These are phyloP conservation scores for Tetheella fluctuosa DNA, from an alignment of 2,888 invertebrate species.

Conservation along the genomic window DNA sequence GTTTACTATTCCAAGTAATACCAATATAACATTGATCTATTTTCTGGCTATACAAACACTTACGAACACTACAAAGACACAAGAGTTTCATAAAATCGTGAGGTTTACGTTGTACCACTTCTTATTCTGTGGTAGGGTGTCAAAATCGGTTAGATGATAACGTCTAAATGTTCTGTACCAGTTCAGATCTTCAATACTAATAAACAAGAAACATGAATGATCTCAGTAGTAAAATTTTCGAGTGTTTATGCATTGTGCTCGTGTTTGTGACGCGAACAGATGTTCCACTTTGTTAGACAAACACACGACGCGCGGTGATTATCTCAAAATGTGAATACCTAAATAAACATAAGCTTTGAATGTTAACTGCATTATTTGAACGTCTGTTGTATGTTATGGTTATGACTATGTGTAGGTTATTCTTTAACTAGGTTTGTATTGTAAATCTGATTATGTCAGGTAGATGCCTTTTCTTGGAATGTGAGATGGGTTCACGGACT, in stretches of 20 bases:
- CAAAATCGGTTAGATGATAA: neutral
- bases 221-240: slow-evolving; percentile 16
- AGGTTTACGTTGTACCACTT: too few relatives aligned
- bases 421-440: neutral
- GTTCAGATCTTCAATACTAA: neutral
- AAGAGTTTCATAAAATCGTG: neutral
- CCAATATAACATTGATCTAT: neutral
- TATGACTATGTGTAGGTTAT: slow-evolving; percentile 7
- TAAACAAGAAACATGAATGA: slow-evolving; percentile 10
- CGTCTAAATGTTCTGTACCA: neutral
- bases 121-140: too few relatives aligned
- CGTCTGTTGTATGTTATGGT: slow-evolving; percentile 10
- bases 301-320: slow-evolving; percentile 43
- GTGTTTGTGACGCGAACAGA: slow-evolving; percentile 43
- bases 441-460: neutral
- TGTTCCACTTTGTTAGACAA: slow-evolving; percentile 60
- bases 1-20: neutral
- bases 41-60: neutral
- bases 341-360: slow-evolving; percentile 32
- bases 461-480: neutral
- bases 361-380: slow-evolving; percentile 27
- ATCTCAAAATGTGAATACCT: slow-evolving; percentile 39
- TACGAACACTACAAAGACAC: neutral
- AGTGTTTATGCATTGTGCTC: slow-evolving; percentile 21
- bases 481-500: slow-evolving; percentile 4